Evolutionary conservation across 2,113 vertebrate genomes (phyloP).

Genomic region (Stomatorhinus ivindoensis): DNA sequence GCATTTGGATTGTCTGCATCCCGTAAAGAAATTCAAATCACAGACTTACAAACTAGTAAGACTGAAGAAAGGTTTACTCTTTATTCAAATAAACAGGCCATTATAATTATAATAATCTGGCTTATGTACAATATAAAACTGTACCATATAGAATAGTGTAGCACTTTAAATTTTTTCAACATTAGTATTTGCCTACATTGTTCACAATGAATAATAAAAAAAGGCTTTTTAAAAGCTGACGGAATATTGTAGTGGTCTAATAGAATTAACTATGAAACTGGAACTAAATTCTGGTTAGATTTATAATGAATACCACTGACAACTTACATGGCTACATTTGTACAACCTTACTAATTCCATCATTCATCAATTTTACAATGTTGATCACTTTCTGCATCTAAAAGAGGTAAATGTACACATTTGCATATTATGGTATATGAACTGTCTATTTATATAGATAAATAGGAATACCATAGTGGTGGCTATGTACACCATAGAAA

Average conservation of each 20-base stretch:
- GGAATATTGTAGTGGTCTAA: not conserved
- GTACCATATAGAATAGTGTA: not conserved
- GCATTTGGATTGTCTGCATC: not conserved
- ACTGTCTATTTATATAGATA: not conserved
- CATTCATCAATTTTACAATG: not conserved
- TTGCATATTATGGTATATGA: not conserved
- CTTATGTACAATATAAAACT: not conserved
- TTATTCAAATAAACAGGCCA: not conserved
- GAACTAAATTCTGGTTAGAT: not conserved
- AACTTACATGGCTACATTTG: not conserved
- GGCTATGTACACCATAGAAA: not conserved
- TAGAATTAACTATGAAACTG: not conserved
- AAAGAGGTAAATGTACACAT: not conserved
- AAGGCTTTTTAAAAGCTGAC: not conserved
- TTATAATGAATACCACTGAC: not conserved
- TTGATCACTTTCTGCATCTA: not conserved
- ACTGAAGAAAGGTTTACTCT: not conserved
- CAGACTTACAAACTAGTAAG: not conserved
- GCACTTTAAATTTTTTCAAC: not conserved
- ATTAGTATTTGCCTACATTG: not conserved
- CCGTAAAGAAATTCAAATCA: not conserved
- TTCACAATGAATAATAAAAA: not conserved
- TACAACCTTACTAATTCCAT: not conserved
- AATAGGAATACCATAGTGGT: constrained; percentile 3
- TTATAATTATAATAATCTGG: not conserved